A percentile compares a stretch with the other conserved stretches of the same genome.
These are phyloP conservation scores for Solenodon paradoxus DNA, from an alignment of 2,113 vertebrate species.

Conservation along the genomic window DNA sequence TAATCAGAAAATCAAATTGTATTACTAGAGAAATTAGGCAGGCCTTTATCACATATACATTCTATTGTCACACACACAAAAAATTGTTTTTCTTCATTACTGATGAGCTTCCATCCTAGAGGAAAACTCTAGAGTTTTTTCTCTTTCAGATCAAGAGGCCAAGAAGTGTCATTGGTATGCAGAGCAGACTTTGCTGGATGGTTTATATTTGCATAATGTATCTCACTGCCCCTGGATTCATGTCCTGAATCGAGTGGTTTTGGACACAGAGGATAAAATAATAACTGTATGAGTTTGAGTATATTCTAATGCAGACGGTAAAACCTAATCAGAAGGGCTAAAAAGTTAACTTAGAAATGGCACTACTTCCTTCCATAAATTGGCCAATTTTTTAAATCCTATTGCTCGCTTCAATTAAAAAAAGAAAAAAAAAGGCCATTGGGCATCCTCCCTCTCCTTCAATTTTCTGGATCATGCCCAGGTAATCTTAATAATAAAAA, in stretches of 20 bases:
- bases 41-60: constrained; percentile 49
- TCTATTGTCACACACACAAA: neutral
- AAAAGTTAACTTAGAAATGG: constrained; percentile 59
- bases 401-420: neutral
- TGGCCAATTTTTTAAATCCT: neutral
- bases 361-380: neutral
- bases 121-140: neutral
- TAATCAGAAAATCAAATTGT: constrained; percentile 92
- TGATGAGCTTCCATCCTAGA: constrained; percentile 48
- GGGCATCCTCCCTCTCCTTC: rapidly evolving
- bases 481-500: neutral
- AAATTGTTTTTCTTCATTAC: constrained; percentile 55
- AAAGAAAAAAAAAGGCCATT: neutral
- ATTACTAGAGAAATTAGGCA: constrained; percentile 83
- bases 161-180: constrained; percentile 23
- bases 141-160: neutral
- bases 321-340: constrained; percentile 67
- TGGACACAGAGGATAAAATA: neutral
- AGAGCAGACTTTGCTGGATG: neutral
- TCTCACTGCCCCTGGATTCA: constrained; percentile 83
- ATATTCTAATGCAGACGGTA: constrained; percentile 70
- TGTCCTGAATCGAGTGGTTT: constrained; percentile 72
- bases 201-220: constrained; percentile 83
- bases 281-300: constrained; percentile 64
- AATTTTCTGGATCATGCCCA: neutral